Percentiles rank a stretch among this genome's conserved stretches.
phyloP scores from a whole-genome alignment of 2,113 vertebrate species.

The Oreochromis niloticus region DNA sequence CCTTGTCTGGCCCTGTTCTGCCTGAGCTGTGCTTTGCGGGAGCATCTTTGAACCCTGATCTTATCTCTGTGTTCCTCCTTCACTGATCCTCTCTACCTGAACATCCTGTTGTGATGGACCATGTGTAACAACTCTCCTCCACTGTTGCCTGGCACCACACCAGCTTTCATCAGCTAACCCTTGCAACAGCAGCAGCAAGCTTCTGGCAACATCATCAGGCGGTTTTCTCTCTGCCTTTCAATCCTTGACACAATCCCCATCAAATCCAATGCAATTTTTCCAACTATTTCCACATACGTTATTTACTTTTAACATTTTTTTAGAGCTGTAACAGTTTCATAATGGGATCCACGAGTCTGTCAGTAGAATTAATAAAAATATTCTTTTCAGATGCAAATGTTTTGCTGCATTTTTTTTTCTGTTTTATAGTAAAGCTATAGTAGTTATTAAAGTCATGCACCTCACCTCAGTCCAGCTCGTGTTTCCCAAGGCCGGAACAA shows the following conservation, averaged over 20 bases:
- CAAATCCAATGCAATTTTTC: background rate
- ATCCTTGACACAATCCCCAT: background rate
- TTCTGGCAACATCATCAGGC: background rate
- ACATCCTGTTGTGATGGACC: slow-evolving; percentile 41
- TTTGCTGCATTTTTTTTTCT: background rate
- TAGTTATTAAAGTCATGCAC: background rate
- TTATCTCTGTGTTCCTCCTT: background rate
- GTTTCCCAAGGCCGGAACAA: background rate
- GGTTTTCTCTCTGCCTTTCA: background rate
- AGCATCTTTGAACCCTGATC: slow-evolving; percentile 46
- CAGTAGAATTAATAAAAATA: background rate
- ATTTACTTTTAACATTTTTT: background rate
- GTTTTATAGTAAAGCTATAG: background rate
- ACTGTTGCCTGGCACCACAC: background rate
- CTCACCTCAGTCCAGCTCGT: background rate
- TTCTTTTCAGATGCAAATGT: background rate
- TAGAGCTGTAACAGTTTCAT: background rate
- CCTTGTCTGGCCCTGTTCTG: background rate
- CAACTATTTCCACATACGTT: background rate
- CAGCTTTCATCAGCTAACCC: slow-evolving; percentile 34
- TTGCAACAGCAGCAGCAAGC: background rate
- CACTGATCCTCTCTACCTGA: slow-evolving; percentile 36
- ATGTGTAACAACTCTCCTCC: slow-evolving; percentile 2
- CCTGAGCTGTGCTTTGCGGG: slow-evolving; percentile 14
- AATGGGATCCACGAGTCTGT: background rate